A percentile compares a stretch with the other conserved stretches of the same genome.
Evolutionary conservation across 2,888 invertebrate genomes (phyloP).

Genomic region (Andrena camellia): DNA sequence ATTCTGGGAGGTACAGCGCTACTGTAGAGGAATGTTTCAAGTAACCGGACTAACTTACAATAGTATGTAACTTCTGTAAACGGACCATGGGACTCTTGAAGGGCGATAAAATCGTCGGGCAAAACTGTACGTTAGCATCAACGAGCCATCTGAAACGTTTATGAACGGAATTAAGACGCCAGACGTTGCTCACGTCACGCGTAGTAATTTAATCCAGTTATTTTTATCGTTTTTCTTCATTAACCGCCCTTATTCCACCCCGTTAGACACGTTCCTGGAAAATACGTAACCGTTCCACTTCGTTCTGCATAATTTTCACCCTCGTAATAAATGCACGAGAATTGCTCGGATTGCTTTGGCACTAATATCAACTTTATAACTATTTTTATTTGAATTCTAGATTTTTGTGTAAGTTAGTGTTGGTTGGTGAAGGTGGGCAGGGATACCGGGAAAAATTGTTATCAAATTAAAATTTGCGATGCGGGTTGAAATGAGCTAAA

Average conservation of each 20-base stretch:
- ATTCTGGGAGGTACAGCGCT: slow-evolving; percentile 42
- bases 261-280: slow-evolving; percentile 34
- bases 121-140: slow-evolving; percentile 58
- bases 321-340: not conserved
- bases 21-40: slow-evolving; percentile 34
- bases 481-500: no score
- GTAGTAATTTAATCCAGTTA: slow-evolving; percentile 74
- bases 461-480: no score
- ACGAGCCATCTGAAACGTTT: slow-evolving; percentile 66
- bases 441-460: no score
- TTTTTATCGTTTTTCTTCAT: slow-evolving; percentile 52
- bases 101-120: slow-evolving; percentile 54
- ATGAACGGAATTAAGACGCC: slow-evolving; percentile 80
- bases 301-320: not conserved
- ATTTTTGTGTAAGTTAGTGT: not conserved
- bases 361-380: not conserved
- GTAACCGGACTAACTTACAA: slow-evolving; percentile 50
- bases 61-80: slow-evolving; percentile 20
- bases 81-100: slow-evolving; percentile 27
- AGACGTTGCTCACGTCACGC: slow-evolving; percentile 77
- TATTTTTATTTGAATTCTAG: not conserved
- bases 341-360: no score
- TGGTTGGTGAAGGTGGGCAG: not conserved
- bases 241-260: slow-evolving; percentile 46
- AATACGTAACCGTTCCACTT: slow-evolving; percentile 16